These are phyloP conservation scores for Sceliomorpha sp. DNA, from an alignment of 2,888 invertebrate species.

Conservation along the genomic window DNA sequence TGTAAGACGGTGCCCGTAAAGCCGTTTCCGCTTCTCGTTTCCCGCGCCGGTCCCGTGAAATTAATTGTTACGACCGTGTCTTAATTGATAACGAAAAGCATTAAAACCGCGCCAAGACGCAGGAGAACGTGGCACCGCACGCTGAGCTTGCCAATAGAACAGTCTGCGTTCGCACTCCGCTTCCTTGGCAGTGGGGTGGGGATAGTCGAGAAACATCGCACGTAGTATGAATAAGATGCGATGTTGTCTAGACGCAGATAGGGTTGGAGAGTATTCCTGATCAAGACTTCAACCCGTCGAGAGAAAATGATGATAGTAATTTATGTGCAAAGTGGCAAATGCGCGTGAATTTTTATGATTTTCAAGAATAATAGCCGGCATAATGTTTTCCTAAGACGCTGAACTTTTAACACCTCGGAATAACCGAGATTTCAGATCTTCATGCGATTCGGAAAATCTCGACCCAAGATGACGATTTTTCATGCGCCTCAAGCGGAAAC, in stretches of 20 bases:
- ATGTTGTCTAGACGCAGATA: conserved; percentile 47
- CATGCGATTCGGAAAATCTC: no score
- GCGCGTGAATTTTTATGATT: no score
- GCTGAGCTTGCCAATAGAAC: conserved; percentile 44
- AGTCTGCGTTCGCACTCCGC: conserved; percentile 40
- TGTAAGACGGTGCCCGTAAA: conserved; percentile 54
- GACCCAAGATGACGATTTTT: no score
- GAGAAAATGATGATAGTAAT: no score
- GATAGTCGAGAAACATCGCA: conserved; percentile 27
- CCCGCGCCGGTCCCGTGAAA: conserved; percentile 62
- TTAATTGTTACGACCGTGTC: conserved; percentile 72
- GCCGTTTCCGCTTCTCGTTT: conserved; percentile 74
- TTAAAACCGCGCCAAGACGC: conserved; percentile 65
- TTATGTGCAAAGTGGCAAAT: no score
- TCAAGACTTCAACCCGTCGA: no score
- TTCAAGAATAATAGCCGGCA: no score
- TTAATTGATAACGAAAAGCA: conserved; percentile 75
- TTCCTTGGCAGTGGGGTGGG: conserved; percentile 31
- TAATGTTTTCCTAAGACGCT: no score
- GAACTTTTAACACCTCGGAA: no score
- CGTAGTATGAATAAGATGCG: conserved; percentile 44
- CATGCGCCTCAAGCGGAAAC: no score
- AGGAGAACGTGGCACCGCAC: conserved; percentile 15
- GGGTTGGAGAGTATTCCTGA: no score
- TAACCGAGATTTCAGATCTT: no score